Evolutionary conservation across 2,113 vertebrate genomes (phyloP).

Genomic region (Gambusia holbrooki): DNA sequence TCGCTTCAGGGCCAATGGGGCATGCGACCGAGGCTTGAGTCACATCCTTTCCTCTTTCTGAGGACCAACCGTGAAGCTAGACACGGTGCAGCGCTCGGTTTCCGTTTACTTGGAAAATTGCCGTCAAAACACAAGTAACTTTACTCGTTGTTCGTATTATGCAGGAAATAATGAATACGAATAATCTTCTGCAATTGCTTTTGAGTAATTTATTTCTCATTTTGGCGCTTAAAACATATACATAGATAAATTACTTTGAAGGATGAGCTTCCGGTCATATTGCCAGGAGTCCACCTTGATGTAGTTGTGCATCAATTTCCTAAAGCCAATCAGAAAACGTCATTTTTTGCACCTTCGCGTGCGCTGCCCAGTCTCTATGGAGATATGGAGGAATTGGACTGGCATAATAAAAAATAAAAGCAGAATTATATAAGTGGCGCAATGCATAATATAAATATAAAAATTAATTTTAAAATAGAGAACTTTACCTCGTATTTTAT

Average conservation of each 20-base stretch:
- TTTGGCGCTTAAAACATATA: background rate
- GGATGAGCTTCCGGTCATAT: background rate
- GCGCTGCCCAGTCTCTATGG: constrained; percentile 1
- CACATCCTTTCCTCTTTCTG: constrained; percentile 63
- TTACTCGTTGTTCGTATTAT: background rate
- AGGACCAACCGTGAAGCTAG: constrained; percentile 38
- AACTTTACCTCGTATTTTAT: too few relatives aligned
- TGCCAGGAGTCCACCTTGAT: constrained; percentile 1
- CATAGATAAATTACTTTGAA: constrained; percentile 40
- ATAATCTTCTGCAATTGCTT: background rate
- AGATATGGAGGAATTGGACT: too few relatives aligned
- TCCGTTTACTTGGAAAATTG: fast-evolving
- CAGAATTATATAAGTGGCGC: too few relatives aligned
- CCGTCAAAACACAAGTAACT: fast-evolving
- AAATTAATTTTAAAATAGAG: too few relatives aligned
- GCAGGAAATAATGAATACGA: background rate
- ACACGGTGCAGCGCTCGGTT: fast-evolving
- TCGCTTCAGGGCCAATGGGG: background rate
- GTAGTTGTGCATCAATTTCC: constrained; percentile 61
- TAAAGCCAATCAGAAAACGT: constrained; percentile 61
- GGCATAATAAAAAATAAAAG: too few relatives aligned
- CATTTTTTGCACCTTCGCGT: constrained; percentile 14
- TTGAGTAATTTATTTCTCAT: too few relatives aligned
- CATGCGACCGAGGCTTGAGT: constrained; percentile 18
- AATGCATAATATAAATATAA: too few relatives aligned